phyloP scores from a whole-genome alignment of 2,113 vertebrate species.

The Drymodes brunneopygia region DNA sequence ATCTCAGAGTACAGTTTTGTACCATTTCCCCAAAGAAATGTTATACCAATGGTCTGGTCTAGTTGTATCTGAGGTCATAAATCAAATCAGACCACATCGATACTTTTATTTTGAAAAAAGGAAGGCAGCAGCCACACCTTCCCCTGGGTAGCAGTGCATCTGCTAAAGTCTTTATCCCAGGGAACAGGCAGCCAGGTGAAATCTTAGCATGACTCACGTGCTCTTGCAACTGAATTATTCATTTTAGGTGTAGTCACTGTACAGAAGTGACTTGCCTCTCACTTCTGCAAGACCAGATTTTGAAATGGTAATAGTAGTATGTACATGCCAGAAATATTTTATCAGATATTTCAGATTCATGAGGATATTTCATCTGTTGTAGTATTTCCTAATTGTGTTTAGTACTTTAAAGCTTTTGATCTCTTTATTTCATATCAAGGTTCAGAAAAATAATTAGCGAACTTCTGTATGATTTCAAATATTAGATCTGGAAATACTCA shows the following conservation, averaged over 20 bases:
- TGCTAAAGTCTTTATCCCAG: neutral
- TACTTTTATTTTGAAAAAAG: neutral
- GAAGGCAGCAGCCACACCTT: neutral
- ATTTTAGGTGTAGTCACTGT: conserved; percentile 11
- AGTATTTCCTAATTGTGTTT: conserved; percentile 11
- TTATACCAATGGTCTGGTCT: neutral
- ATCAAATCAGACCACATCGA: neutral
- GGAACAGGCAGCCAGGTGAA: neutral
- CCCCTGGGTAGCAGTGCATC: neutral
- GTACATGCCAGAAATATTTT: conserved; percentile 31
- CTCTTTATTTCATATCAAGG: neutral
- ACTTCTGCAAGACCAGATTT: conserved; percentile 48
- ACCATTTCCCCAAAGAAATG: neutral
- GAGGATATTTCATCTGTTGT: neutral
- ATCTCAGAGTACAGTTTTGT: neutral
- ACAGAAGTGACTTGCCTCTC: conserved; percentile 22
- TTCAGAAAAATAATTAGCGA: neutral
- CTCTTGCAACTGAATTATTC: conserved; percentile 50
- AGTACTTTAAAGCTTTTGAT: neutral
- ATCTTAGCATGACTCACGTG: conserved; percentile 24
- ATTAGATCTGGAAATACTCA: neutral
- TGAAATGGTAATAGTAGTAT: conserved; percentile 36
- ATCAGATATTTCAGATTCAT: conserved; percentile 48
- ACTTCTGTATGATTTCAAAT: neutral
- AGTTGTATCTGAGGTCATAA: neutral